Conservation (phyloP, 2,113 vertebrate species). For the Nothoprocta pentlandii region DNA sequence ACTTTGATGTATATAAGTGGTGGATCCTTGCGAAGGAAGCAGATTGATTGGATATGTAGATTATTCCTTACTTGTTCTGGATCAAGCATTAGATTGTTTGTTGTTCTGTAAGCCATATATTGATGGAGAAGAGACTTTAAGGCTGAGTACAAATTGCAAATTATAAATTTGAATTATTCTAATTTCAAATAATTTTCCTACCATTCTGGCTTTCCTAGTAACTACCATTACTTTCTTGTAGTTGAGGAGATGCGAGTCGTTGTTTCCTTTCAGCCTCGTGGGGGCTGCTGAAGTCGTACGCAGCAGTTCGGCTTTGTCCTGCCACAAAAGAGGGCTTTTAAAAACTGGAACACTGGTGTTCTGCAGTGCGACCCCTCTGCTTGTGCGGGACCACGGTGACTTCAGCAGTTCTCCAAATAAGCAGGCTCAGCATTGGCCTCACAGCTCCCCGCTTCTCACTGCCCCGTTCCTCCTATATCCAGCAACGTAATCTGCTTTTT, state of each 20-base stretch:
- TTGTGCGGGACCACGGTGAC: not conserved
- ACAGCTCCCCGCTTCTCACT: not conserved
- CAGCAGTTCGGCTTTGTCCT: not conserved
- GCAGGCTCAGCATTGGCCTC: not conserved
- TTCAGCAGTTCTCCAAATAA: not conserved
- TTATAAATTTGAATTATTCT: too few species aligned
- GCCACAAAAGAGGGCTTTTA: not conserved
- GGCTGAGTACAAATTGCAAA: not conserved
- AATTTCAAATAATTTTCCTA: not conserved
- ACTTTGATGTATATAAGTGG: not conserved
- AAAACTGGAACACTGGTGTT: not conserved
- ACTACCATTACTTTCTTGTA: not conserved
- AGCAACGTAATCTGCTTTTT: not conserved
- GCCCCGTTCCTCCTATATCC: rapidly evolving
- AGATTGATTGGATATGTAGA: rapidly evolving
- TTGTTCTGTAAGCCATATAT: not conserved
- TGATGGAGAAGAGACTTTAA: not conserved
- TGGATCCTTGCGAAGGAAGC: not conserved
- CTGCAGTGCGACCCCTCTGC: not conserved
- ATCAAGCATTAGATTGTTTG: not conserved
- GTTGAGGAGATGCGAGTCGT: not conserved
- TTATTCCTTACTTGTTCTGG: not conserved
- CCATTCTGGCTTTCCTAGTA: not conserved
- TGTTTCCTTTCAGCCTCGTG: not conserved
- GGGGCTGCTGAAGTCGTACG: not conserved